Evolutionary conservation across 2,888 invertebrate genomes (phyloP).

Genomic region (Drosophila gaucha): DNA sequence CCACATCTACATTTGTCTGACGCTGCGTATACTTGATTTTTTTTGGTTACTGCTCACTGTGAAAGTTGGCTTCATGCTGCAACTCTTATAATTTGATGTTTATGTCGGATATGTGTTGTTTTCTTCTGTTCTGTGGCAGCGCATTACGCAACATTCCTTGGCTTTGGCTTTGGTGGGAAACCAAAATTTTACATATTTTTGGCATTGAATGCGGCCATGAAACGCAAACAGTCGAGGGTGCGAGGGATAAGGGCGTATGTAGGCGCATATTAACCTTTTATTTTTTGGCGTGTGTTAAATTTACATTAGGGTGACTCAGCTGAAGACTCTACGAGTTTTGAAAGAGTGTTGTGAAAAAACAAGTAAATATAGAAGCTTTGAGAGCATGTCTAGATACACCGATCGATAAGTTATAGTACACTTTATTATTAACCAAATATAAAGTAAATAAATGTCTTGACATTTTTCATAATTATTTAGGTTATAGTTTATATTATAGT

Average conservation of each 20-base stretch:
- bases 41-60: slow-evolving; percentile 8
- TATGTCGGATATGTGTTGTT: slow-evolving; percentile 27
- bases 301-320: slow-evolving; percentile 35
- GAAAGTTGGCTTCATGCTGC: slow-evolving; percentile 19
- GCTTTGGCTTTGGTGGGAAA: slow-evolving; percentile 37
- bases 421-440: not conserved
- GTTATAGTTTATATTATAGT: not conserved
- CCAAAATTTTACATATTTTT: slow-evolving; percentile 69
- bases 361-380: not conserved
- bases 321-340: not conserved
- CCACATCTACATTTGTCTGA: slow-evolving; percentile 36
- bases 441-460: not conserved
- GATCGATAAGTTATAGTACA: no score
- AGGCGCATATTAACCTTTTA: slow-evolving; percentile 42
- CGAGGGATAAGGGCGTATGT: slow-evolving; percentile 10
- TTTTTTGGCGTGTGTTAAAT: slow-evolving; percentile 13
- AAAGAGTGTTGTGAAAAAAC: not conserved
- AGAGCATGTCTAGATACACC: no score
- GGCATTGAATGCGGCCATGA: slow-evolving; percentile 69
- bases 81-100: slow-evolving; percentile 44
- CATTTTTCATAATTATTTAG: not conserved
- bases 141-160: slow-evolving; percentile 55
- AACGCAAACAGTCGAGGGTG: slow-evolving; percentile 22
- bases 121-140: not conserved
- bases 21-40: slow-evolving; percentile 72